Evolutionary conservation across 1,140 invertebrate genomes (phyloP).

Genomic region (Temnothorax nylanderi): DNA sequence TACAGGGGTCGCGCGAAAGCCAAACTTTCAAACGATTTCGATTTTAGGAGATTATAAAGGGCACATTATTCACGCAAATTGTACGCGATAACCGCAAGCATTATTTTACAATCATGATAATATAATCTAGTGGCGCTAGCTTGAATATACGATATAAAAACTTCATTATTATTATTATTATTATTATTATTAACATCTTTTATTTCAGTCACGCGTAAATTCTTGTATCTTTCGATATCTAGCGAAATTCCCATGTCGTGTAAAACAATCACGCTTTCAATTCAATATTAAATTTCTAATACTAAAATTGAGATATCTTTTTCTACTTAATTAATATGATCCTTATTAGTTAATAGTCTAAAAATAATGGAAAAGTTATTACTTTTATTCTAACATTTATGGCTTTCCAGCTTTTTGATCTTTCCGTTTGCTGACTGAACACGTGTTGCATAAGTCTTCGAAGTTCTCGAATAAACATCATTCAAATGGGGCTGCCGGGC

Average conservation of each 20-base stretch:
- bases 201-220: neutral
- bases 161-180: no score
- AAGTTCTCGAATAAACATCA: slow-evolving; percentile 49
- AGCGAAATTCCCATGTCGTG: neutral
- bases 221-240: neutral
- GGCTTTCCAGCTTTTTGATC: neutral
- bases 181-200: neutral
- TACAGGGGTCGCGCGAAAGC: slow-evolving; percentile 10
- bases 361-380: neutral
- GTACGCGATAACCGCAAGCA: neutral
- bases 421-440: neutral
- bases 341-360: neutral
- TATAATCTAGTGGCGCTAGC: neutral
- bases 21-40: slow-evolving; percentile 34
- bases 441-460: slow-evolving; percentile 55
- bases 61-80: slow-evolving; percentile 23
- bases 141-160: neutral
- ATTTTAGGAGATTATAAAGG: slow-evolving; percentile 44
- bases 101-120: slow-evolving; percentile 3
- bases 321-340: neutral
- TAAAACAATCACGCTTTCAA: neutral
- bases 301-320: neutral
- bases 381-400: neutral
- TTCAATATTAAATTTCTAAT: neutral
- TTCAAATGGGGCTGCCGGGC: slow-evolving; percentile 56